Base-by-base conservation (phyloP, 2,797 vertebrate species). In the Delichon dasypus region DNA sequence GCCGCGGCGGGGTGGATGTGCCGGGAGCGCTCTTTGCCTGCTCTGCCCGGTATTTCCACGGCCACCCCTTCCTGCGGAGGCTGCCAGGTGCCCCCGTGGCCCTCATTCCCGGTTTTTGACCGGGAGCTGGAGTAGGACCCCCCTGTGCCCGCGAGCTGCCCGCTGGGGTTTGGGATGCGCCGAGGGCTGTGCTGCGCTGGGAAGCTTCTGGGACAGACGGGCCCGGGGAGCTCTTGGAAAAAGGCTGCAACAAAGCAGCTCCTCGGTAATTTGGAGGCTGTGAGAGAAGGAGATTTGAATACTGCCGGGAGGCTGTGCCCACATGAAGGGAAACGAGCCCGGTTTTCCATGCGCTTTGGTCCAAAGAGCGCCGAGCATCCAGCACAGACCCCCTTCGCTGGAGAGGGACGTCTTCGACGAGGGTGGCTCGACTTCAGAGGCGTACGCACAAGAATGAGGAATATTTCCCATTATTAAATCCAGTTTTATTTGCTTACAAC, bases 401-500 rank as follows among this genome's bases (percentile, higher is more conserved):
- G 6, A 42, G 78, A 7, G 48, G 79, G 77, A 50, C 32, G 47
- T 13, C 77, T 54, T 68, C 93, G 10, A 70, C 21, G 6, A 85
- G 90, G 93, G 95, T 93, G 95, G 93, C 40, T 92, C 44, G 16
- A 70, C 91, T 95, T 92, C 91, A 94, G 94, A 94, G 94, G 89
- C 58, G 1, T 27, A 13, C 0, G 71, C 67, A 23, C 74, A 92
- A 76, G 89, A 82, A 95, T 90, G 89, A 75, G 50, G 92, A 95
- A 50, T 78, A 90, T 93, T 95, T 94, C 90, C 93, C 88, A 86
- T 96, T 93, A 96, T 92, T 94, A 96, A 95, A 91, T 61, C 93
- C 90, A 88, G 86, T 81, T 93, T 92, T 93, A 78, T 79, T 93
- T 96, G 92, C 92, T 91, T 94, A 71, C 45, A 77, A 61, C 88